Percentiles rank a stretch among this genome's conserved stretches.
Evolutionary conservation across 2,888 invertebrate genomes (phyloP).

Genomic region (Clusia tigrina): DNA sequence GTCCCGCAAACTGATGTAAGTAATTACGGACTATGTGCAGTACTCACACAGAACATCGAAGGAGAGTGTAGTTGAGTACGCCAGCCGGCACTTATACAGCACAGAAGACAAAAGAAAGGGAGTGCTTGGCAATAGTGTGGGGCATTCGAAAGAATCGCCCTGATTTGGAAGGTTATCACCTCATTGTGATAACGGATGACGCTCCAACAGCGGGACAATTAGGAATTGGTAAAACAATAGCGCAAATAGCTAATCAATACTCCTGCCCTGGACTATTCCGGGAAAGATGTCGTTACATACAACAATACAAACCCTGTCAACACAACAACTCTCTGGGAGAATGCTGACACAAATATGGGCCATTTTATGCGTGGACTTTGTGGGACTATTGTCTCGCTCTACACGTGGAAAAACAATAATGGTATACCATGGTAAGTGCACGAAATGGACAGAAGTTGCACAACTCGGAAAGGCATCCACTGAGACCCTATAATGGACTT

Average conservation of each 20-base stretch:
- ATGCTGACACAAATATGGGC: background rate
- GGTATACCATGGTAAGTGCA: background rate
- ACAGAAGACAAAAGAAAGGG: background rate
- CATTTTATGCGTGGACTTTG: background rate
- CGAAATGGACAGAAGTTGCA: background rate
- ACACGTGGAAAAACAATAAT: background rate
- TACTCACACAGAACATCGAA: too few species aligned
- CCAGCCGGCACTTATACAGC: background rate
- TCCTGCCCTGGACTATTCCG: background rate
- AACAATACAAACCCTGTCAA: background rate
- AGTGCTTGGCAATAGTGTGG: background rate
- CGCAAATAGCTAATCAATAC: background rate
- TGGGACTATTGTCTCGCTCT: background rate
- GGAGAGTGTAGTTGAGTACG: background rate
- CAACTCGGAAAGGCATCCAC: background rate
- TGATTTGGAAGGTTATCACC: background rate
- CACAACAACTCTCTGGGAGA: too few species aligned
- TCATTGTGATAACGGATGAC: background rate
- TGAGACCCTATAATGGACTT: background rate
- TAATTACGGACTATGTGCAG: background rate
- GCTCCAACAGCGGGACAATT: background rate
- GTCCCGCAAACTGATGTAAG: background rate
- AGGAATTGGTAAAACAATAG: background rate
- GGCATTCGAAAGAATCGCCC: background rate
- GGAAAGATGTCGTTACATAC: background rate